Conservation (phyloP, 1,140 invertebrate genomes). For the Drosophila nigrodunni region DNA sequence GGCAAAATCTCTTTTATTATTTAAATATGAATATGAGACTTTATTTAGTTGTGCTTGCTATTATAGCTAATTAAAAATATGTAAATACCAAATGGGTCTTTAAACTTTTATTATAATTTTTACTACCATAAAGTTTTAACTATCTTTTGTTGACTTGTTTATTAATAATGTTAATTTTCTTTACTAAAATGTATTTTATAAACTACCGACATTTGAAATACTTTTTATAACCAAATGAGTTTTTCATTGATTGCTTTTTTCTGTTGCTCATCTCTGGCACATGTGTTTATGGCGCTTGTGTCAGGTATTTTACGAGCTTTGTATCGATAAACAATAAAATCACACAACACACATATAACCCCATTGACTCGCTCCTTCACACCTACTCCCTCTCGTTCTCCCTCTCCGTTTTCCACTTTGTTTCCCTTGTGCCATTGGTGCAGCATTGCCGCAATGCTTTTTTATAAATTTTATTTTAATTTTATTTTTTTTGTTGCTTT, state of each 20-base stretch:
- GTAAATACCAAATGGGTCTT: too few relatives aligned
- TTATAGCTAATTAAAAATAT: too few relatives aligned
- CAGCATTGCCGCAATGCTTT: constrained; percentile 46
- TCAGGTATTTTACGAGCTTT: constrained; percentile 79
- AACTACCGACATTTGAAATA: background rate
- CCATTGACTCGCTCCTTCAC: background rate
- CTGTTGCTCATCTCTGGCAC: constrained; percentile 29
- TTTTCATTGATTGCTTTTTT: constrained; percentile 15
- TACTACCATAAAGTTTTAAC: too few relatives aligned
- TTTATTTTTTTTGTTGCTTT: constrained; percentile 71
- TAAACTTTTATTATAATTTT: too few relatives aligned
- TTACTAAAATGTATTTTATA: background rate
- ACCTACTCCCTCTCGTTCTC: background rate
- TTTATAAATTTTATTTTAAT: constrained; percentile 80
- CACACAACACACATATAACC: constrained; percentile 35
- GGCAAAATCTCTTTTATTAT: background rate
- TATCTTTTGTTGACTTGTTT: too few relatives aligned
- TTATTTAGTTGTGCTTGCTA: too few relatives aligned
- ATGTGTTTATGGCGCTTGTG: constrained; percentile 37
- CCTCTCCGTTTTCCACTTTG: background rate
- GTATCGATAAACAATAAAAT: constrained; percentile 81
- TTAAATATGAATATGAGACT: background rate
- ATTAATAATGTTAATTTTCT: too few relatives aligned
- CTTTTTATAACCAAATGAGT: background rate
- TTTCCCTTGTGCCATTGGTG: constrained; percentile 3